Conservation (phyloP, 2,888 invertebrate genomes). For the Sesia apiformis region DNA sequence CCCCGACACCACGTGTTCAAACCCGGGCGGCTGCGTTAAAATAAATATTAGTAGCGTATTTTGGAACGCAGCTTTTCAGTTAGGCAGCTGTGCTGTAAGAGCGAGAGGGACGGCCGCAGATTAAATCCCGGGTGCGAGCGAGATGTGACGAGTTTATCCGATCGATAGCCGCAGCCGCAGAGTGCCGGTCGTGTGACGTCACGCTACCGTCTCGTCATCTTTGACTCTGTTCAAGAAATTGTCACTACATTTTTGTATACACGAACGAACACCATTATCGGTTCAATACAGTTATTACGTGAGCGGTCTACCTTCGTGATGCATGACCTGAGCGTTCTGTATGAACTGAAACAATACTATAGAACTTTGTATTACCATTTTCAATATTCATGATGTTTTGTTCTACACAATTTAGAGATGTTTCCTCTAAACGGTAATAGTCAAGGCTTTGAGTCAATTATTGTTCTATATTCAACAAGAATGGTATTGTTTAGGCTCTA, state of each 20-base stretch:
- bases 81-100: constrained; percentile 36
- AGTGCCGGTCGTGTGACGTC: constrained; percentile 69
- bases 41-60: constrained; percentile 74
- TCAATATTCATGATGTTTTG: too few species aligned
- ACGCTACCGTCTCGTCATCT: constrained; percentile 70
- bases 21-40: constrained; percentile 64
- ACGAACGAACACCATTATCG: constrained; percentile 20
- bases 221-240: constrained; percentile 65
- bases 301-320: neutral
- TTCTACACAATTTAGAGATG: too few species aligned
- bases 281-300: constrained; percentile 1
- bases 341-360: too few species aligned
- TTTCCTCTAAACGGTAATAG: too few species aligned
- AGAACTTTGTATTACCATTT: too few species aligned
- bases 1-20: constrained; percentile 61
- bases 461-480: too few species aligned
- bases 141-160: constrained; percentile 53
- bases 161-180: constrained; percentile 75
- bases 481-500: too few species aligned
- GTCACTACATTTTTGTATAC: constrained; percentile 57
- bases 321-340: neutral
- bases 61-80: constrained; percentile 60
- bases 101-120: constrained; percentile 39
- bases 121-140: constrained; percentile 39
- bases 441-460: too few species aligned